Base-by-base conservation (phyloP, 2,888 invertebrate genomes). In the Strigamia transsilvanica region DNA sequence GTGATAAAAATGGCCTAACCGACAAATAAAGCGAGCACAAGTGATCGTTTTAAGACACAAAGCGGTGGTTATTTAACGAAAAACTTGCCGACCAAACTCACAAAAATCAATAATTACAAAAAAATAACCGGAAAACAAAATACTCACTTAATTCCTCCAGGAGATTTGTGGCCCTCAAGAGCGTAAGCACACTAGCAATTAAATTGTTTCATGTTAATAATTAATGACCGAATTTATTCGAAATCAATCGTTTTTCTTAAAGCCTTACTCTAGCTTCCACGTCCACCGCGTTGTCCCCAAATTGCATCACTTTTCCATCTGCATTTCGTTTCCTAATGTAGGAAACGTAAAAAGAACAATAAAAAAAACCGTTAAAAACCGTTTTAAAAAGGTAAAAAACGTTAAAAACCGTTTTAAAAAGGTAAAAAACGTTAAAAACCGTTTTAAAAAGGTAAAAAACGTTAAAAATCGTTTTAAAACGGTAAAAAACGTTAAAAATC, bases 61-160 rank as follows among this genome's bases (percentile, higher is more conserved):
- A 27, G n/a, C 27, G 27, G 3, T 2, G 27, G 27, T 3, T 27
- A 27, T 27, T 27, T 27, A 3, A 27, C 27, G 1, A 27, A 27
- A 27, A 27, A 27, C 27, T 27, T 3, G 27, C 1, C 27, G 27
- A 3, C 27, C 27, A 27, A 27, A 27, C 27, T 3, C 27, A 27
- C 27, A 27, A 27, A 27, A 27, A 27, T 27, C 38, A 38, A 38
- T 9, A 38, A 38, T 1, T 9, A 34, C 2, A 2, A 66, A 23
- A 66, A 21, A 21, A 46, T 46, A 12, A 5, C 4, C 12, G 13
- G 46, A 27, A 73, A 73, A 32, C 12, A 32, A 73, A 73, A 32
- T 27, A 73, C 73, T 73, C 73, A 73, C 73, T 73, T 73, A n/a
- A 73, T 32, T 27, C 73, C 73, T 73, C 73, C 73, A 27, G 73